A percentile compares a stretch with the other conserved stretches of the same genome.
Conservation (phyloP, 2,113 vertebrate genomes). For the Barbus barbus region DNA sequence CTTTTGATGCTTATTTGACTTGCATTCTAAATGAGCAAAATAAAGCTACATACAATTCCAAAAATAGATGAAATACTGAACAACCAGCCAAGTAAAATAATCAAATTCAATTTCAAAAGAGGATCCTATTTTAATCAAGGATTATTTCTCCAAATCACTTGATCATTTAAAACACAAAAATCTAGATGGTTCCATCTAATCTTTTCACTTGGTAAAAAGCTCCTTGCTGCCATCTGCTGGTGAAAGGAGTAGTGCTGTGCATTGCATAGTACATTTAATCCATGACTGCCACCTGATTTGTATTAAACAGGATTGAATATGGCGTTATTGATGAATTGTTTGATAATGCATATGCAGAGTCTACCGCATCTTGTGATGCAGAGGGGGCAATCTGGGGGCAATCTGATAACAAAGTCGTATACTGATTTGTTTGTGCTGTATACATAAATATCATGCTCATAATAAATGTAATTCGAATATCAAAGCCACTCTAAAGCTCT, state of each 20-base stretch:
- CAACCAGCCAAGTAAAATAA: neutral
- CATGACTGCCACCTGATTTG: neutral
- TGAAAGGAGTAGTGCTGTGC: neutral
- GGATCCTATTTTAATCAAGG: neutral
- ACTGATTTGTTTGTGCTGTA: conserved; percentile 1
- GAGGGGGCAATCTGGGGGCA: neutral
- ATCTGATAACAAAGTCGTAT: neutral
- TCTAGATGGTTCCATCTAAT: neutral
- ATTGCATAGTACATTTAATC: neutral
- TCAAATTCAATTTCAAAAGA: neutral
- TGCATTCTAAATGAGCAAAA: neutral
- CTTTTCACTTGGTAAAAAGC: conserved; percentile 28
- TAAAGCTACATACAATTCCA: neutral
- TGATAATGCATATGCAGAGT: neutral
- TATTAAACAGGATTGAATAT: neutral
- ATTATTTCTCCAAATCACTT: neutral
- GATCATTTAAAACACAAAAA: neutral
- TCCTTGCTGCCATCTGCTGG: conserved; percentile 53
- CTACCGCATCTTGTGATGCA: neutral
- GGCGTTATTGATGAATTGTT: conserved; percentile 3
- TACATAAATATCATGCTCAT: conserved; percentile 15
- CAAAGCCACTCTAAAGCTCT: neutral
- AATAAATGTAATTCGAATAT: conserved; percentile 4
- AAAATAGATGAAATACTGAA: neutral
- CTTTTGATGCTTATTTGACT: neutral